These are phyloP conservation scores for Hoplostethus atlanticus DNA, from an alignment of 2,797 vertebrate species.

Conservation along the genomic window DNA sequence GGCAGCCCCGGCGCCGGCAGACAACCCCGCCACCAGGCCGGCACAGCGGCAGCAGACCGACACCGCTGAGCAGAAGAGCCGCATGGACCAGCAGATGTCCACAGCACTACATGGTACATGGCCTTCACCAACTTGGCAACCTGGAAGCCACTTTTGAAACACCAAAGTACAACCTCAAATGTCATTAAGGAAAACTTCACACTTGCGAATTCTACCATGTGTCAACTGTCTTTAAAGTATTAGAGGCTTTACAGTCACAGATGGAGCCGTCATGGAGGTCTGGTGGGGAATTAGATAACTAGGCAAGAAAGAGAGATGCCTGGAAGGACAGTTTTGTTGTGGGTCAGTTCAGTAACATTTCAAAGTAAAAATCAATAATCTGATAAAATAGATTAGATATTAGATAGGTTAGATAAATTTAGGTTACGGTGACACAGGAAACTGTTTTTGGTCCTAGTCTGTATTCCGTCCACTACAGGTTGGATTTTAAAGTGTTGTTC, in stretches of 20 bases:
- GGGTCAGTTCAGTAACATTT: not conserved
- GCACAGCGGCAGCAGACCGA: slow-evolving; percentile 76
- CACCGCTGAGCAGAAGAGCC: slow-evolving; percentile 84
- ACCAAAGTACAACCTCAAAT: not conserved
- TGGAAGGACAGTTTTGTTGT: not conserved
- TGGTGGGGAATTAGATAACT: no score
- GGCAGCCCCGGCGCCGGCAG: slow-evolving; percentile 36
- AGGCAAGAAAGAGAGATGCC: no score
- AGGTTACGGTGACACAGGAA: no score
- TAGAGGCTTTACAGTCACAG: no score
- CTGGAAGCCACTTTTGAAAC: not conserved
- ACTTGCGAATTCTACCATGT: not conserved
- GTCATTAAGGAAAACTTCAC: not conserved
- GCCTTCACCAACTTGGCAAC: not conserved
- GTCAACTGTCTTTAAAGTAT: not conserved
- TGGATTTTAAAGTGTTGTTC: no score
- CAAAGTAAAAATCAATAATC: no score
- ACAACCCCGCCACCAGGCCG: slow-evolving; percentile 57
- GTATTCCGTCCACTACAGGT: no score
- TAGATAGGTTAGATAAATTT: no score
- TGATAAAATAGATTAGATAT: no score
- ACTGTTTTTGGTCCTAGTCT: no score
- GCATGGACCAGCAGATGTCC: slow-evolving; percentile 92
- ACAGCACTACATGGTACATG: slow-evolving; percentile 90
- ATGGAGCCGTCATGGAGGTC: no score